phyloP scores from a whole-genome alignment of 2,888 invertebrate genomes.

The Sarcophaga variegata region DNA sequence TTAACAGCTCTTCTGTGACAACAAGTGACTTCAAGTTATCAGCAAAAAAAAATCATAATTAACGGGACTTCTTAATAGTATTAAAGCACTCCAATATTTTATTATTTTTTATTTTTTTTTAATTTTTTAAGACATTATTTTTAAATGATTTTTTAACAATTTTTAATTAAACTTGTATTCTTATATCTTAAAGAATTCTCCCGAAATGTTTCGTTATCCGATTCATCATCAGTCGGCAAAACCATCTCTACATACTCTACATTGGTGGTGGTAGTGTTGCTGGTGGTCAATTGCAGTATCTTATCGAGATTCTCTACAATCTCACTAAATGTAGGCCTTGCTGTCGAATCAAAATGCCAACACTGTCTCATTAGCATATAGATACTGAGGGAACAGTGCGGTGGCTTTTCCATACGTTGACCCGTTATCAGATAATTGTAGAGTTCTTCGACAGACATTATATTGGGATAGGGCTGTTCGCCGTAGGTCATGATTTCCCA shows the following conservation, averaged over 20 bases:
- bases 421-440: conserved; percentile 95
- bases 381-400: conserved; percentile 96
- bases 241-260: conserved; percentile 95
- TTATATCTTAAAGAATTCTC: conserved; percentile 76
- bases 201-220: conserved; percentile 76
- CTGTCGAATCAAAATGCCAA: conserved; percentile 95
- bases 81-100: no score
- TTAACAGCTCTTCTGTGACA: no score
- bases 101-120: no score
- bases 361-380: conserved; percentile 98
- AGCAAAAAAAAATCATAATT: no score
- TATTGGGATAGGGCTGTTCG: conserved; percentile 98
- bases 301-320: conserved; percentile 95
- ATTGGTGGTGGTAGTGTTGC: conserved; percentile 82
- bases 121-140: no score
- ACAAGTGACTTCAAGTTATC: no score
- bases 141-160: background rate
- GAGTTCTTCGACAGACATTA: conserved; percentile 95
- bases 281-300: conserved; percentile 86
- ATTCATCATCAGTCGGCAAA: conserved; percentile 86
- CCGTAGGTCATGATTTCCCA: conserved; percentile 99
- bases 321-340: conserved; percentile 93
- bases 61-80: no score
- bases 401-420: conserved; percentile 97
- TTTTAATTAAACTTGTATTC: conserved; percentile 78